These are phyloP conservation scores for Bradysia coprophila DNA, from an alignment of 1,140 invertebrate genomes.

Conservation along the genomic window DNA sequence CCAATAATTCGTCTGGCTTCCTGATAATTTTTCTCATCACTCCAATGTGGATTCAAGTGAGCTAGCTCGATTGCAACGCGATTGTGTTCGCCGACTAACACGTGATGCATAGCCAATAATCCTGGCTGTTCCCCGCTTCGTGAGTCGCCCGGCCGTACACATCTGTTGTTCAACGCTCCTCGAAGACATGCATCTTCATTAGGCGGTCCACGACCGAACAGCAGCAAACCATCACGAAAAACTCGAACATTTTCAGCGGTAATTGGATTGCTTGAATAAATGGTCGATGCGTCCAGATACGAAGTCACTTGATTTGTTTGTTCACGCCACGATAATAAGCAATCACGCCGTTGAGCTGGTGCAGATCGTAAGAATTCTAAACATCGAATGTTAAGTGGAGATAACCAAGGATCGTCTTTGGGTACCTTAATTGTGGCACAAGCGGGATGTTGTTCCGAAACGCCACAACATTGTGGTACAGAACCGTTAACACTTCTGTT, in stretches of 20 bases:
- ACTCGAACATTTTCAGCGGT: conserved; percentile 52
- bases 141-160: conserved; percentile 58
- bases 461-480: conserved; percentile 57
- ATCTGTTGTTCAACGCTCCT: conserved; percentile 44
- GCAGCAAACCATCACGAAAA: conserved; percentile 49
- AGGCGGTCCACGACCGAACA: conserved; percentile 43
- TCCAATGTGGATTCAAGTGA: conserved; percentile 68
- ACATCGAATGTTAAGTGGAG: conserved; percentile 45
- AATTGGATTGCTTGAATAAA: conserved; percentile 73
- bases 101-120: conserved; percentile 67
- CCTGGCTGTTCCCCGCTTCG: conserved; percentile 75
- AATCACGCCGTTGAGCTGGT: conserved; percentile 46
- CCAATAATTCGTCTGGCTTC: conserved; percentile 67
- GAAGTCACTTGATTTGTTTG: conserved; percentile 65
- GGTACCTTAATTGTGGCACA: conserved; percentile 65
- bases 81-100: conserved; percentile 84
- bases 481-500: conserved; percentile 56
- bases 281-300: conserved; percentile 76
- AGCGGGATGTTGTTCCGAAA: conserved; percentile 56
- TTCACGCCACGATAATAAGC: conserved; percentile 48
- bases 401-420: conserved; percentile 48
- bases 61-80: conserved; percentile 57
- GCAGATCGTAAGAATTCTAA: conserved; percentile 55
- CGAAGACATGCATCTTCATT: conserved; percentile 41
- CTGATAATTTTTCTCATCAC: conserved; percentile 73